Evolutionary conservation across 2,797 vertebrate species (phyloP).

Genomic region (Peromyscus attwateri): DNA sequence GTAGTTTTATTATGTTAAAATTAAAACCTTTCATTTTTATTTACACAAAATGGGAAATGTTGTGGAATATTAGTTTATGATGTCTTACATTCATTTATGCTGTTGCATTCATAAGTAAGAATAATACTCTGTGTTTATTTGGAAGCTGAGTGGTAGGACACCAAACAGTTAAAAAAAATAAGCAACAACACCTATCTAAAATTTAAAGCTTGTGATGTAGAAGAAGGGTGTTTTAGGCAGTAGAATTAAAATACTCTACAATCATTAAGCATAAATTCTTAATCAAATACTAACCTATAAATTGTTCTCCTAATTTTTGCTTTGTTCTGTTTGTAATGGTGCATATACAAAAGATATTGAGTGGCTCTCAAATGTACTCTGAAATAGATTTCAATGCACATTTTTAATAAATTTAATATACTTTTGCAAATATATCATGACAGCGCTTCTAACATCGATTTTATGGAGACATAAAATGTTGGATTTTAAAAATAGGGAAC

Average conservation of each 20-base stretch:
- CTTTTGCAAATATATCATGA: slow-evolving; percentile 56
- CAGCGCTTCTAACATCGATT: not conserved
- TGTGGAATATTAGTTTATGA: too few species aligned
- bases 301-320: not conserved
- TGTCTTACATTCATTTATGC: too few species aligned
- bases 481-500: slow-evolving; percentile 38
- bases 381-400: not conserved
- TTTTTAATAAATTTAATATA: slow-evolving; percentile 42
- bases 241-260: not conserved
- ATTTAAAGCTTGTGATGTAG: not conserved
- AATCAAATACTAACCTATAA: not conserved
- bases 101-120: not conserved
- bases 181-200: not conserved
- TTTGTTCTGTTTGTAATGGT: not conserved
- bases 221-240: not conserved
- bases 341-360: not conserved
- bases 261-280: not conserved
- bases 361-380: not conserved
- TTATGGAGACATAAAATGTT: slow-evolving; percentile 36
- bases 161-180: not conserved
- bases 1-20: too few species aligned
- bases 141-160: not conserved
- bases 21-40: too few species aligned
- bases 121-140: not conserved
- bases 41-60: too few species aligned